Base-by-base conservation (phyloP, 2,113 vertebrate genomes). In the Cyprinus carpio region DNA sequence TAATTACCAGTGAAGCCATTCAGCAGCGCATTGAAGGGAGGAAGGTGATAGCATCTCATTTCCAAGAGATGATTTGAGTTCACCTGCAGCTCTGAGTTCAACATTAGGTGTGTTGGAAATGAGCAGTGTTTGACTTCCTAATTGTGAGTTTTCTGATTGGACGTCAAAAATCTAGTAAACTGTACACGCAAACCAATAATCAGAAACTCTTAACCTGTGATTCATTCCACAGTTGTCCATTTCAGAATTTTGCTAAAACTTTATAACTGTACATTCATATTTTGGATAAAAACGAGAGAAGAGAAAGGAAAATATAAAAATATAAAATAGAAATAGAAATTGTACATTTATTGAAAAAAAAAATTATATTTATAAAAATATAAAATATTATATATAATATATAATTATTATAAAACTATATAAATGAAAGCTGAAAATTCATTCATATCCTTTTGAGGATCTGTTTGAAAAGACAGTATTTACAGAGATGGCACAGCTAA, bases 1-100 rank as follows among this genome's bases (percentile, higher is more conserved):
- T 60, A 67, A 82, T 85, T 86, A 81, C 40, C 75, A 85, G 29
- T 8, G 27, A 65, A 81, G 78, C 84, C 56, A 86, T 85, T 79
- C 65, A 67, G 56, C 43, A 72, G 31, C 29, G 16, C 29, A 67
- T 67, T 77, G 75, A 83, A 75, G 65, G 16, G 37, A 20, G 16
- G 40, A 58, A 58, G 74, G 34, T 34, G 74, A 67, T 77, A 80
- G 78, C 13, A 74, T 81, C 77, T 86, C 67, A 81, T 81, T 82
- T 67, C 80, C 25, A 67, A 25, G 9, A 23, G 72, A 76, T 78
- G 74, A 72, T 56, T 46, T 25, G 49, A 46, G 43, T 27, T 85
- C 81, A 20, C 43, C 37, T 29, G 56, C 27, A 16, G 67, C 75
- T 85, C 25, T 69, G 51, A 71, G 37, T 40, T 49, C 49, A n/a